Percentiles rank a stretch among this genome's conserved stretches.
Conservation (phyloP, 35 echinoderm and acorn worm genomes). For the Lytechinus variegatus region DNA sequence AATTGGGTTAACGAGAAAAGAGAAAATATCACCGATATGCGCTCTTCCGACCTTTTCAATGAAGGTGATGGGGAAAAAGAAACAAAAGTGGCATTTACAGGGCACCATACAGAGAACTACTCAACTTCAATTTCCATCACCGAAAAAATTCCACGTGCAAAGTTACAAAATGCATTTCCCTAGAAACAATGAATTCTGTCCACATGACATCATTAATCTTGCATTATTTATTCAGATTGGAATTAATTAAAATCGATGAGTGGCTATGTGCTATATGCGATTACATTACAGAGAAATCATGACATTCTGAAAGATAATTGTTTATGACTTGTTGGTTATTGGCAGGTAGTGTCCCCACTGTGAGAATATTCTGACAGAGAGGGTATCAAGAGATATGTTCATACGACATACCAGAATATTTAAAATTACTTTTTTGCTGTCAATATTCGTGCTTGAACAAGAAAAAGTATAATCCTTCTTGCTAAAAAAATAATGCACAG, state of each 20-base stretch:
- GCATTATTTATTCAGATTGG: not conserved
- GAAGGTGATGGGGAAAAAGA: not conserved
- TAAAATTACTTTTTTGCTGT: no score
- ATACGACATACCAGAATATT: no score
- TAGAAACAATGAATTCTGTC: not conserved
- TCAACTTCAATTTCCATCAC: not conserved
- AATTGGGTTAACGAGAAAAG: constrained; percentile 3
- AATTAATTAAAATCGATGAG: not conserved
- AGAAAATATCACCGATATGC: not conserved
- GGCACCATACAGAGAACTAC: not conserved
- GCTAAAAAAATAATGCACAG: no score
- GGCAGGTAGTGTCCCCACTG: not conserved
- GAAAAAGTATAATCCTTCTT: no score
- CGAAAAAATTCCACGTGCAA: not conserved
- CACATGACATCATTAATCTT: not conserved
- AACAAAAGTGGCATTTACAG: constrained; percentile 4
- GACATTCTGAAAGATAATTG: not conserved
- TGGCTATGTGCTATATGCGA: not conserved
- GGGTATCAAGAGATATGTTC: not conserved
- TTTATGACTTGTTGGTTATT: not conserved
- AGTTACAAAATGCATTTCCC: not conserved
- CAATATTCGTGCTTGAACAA: no score
- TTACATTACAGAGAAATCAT: not conserved
- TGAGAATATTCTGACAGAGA: not conserved
- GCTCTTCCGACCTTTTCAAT: not conserved